A percentile compares a stretch with the other conserved stretches of the same genome.
phyloP scores from a whole-genome alignment of 23 tunicate species.

The Phallusia fumigata region DNA sequence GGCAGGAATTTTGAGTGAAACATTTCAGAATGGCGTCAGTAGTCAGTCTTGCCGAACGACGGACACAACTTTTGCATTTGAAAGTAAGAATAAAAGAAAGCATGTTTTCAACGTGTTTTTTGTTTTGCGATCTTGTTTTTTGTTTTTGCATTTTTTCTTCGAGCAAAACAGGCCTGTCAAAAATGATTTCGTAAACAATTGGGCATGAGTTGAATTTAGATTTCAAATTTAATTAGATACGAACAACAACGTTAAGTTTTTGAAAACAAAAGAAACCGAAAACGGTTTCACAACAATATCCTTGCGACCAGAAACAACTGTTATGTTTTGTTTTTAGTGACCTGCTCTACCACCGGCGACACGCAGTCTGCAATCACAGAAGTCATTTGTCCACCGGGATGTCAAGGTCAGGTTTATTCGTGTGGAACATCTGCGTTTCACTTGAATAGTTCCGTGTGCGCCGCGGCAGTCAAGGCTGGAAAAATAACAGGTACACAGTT shows the following conservation, averaged over 20 bases:
- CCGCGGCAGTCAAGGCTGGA: not conserved
- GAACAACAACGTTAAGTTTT: too few species aligned
- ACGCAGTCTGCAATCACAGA: not conserved
- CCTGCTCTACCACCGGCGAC: not conserved
- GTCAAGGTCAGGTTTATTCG: not conserved
- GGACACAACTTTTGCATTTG: not conserved
- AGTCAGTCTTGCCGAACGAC: not conserved
- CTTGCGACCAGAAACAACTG: not conserved
- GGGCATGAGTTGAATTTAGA: too few species aligned
- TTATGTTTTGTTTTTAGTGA: not conserved
- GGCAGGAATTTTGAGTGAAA: not conserved
- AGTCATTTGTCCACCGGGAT: not conserved
- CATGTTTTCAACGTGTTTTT: too few species aligned
- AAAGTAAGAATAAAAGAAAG: slow-evolving; percentile 1
- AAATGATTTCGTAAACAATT: too few species aligned
- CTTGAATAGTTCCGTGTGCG: slow-evolving; percentile 1
- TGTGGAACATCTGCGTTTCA: not conserved
- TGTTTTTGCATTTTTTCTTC: too few species aligned
- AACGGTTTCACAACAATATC: too few species aligned
- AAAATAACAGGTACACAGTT: not conserved
- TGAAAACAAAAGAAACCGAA: too few species aligned
- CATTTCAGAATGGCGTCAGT: not conserved
- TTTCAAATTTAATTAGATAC: too few species aligned
- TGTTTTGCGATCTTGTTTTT: too few species aligned
- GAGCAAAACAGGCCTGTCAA: too few species aligned